Evolutionary conservation across 2,113 vertebrate genomes (phyloP).

Genomic region (Otis tarda): DNA sequence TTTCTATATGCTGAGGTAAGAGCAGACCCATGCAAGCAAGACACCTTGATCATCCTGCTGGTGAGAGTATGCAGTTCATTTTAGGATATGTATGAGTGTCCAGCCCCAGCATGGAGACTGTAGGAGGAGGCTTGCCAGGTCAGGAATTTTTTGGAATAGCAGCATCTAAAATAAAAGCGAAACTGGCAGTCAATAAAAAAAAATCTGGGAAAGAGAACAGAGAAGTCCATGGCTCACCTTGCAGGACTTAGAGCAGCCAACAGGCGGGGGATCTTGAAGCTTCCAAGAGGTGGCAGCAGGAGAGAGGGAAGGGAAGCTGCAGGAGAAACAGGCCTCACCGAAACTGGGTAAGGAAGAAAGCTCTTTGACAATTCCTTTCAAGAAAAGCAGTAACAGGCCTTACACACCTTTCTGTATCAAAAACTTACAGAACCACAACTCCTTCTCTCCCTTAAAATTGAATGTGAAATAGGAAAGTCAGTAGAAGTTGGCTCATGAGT

Average conservation of each 20-base stretch:
- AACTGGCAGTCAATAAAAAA: neutral
- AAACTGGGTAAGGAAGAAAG: neutral
- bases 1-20: neutral
- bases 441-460: neutral
- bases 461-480: neutral
- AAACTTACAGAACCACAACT: neutral
- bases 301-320: neutral
- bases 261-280: neutral
- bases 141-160: neutral
- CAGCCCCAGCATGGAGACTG: neutral
- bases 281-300: neutral
- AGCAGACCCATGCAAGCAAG: neutral
- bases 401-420: neutral
- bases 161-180: neutral
- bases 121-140: neutral
- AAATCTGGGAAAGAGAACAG: neutral
- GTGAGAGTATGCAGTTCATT: neutral
- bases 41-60: neutral
- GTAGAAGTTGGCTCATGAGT: neutral
- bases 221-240: neutral
- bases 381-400: neutral
- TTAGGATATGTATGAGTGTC: neutral
- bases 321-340: neutral
- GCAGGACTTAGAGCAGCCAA: neutral
- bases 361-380: neutral